phyloP scores from a whole-genome alignment of 2,113 vertebrate genomes.

The Thalassoma bifasciatum region DNA sequence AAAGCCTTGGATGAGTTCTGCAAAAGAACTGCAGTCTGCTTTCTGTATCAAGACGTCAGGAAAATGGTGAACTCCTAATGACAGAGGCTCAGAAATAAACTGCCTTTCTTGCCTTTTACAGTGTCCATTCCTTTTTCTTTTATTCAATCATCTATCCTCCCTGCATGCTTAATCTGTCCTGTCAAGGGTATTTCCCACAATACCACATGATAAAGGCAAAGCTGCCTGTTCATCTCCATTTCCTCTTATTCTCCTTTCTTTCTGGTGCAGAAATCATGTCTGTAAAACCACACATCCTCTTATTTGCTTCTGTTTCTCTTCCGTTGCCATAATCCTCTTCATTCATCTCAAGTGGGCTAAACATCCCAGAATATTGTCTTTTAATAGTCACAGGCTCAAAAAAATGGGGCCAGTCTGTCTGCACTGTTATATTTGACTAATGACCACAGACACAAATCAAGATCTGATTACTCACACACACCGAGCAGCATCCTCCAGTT shows the following conservation, averaged over 20 bases:
- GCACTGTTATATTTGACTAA: conserved; percentile 36
- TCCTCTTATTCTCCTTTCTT: background rate
- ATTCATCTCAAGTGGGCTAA: conserved; percentile 21
- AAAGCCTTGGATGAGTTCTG: background rate
- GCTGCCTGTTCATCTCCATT: background rate
- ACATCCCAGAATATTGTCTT: background rate
- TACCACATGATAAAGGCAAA: background rate
- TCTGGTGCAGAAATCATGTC: background rate
- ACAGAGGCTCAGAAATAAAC: background rate
- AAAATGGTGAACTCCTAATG: background rate
- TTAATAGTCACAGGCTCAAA: conserved; percentile 29
- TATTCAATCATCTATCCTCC: too few species aligned
- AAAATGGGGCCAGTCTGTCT: conserved; percentile 18
- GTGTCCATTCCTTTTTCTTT: too few species aligned
- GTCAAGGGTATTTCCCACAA: conserved; percentile 30
- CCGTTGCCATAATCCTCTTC: conserved; percentile 12
- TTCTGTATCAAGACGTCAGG: background rate
- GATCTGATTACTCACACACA: conserved; percentile 53
- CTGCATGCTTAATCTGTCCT: too few species aligned
- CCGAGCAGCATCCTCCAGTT: conserved; percentile 33
- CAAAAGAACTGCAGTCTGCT: background rate
- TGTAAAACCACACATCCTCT: background rate
- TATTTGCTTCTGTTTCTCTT: conserved; percentile 7
- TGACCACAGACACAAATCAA: conserved; percentile 47
- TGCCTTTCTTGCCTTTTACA: background rate